A percentile compares a stretch with the other conserved stretches of the same genome.
These are phyloP conservation scores for Cyclargus thomasi DNA, from an alignment of 1,140 invertebrate genomes.

Conservation along the genomic window DNA sequence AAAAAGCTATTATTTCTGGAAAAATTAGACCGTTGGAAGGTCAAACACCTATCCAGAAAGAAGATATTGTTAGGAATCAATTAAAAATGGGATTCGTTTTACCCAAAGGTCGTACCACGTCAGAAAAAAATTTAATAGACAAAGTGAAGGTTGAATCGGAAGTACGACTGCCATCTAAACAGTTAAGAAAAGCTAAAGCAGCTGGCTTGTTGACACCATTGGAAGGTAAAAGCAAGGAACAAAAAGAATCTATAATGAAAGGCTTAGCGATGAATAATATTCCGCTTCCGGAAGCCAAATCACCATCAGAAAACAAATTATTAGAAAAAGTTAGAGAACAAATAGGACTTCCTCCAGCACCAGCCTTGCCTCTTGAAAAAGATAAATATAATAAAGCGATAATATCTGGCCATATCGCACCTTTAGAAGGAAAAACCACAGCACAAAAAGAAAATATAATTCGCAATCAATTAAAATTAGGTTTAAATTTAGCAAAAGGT, in stretches of 20 bases:
- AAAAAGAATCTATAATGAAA: slow-evolving; percentile 41
- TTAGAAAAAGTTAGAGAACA: slow-evolving; percentile 34
- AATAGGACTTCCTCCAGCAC: slow-evolving; percentile 34
- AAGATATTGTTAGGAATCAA: not conserved
- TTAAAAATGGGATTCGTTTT: not conserved
- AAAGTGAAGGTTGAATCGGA: slow-evolving; percentile 18
- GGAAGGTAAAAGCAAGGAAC: slow-evolving; percentile 29
- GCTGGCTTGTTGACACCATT: slow-evolving; percentile 38
- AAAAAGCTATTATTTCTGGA: not conserved
- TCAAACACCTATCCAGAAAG: not conserved
- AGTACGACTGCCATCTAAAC: slow-evolving; percentile 21
- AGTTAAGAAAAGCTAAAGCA: slow-evolving; percentile 28
- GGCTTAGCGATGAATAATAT: slow-evolving; percentile 32
- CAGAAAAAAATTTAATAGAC: not conserved
- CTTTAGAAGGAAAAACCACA: slow-evolving; percentile 29
- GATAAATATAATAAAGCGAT: slow-evolving; percentile 33
- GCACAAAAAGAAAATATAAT: slow-evolving; percentile 36
- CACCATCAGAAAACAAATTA: slow-evolving; percentile 38
- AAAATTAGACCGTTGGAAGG: not conserved
- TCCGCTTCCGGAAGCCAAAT: slow-evolving; percentile 38
- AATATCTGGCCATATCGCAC: slow-evolving; percentile 29
- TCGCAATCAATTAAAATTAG: slow-evolving; percentile 24
- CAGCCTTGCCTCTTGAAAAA: slow-evolving; percentile 27
- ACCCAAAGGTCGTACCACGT: not conserved
- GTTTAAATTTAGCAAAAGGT: slow-evolving; percentile 34